Percentiles rank a stretch among this genome's conserved stretches.
phyloP scores from a whole-genome alignment of 2,113 vertebrate species.

The Ploceus nigricollis region DNA sequence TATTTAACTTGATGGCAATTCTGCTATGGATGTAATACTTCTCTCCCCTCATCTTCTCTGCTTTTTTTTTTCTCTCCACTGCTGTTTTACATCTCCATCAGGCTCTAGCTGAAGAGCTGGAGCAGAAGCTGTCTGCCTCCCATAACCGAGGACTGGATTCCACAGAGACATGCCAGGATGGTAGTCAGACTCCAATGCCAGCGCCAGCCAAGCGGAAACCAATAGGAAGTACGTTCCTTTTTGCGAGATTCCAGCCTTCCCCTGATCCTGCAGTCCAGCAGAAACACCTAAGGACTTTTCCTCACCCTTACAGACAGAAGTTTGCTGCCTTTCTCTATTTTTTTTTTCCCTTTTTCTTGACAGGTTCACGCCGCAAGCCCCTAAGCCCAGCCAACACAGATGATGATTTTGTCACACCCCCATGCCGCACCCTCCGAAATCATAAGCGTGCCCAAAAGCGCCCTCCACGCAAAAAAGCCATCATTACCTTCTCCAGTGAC shows the following conservation, averaged over 20 bases:
- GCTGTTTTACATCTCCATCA: slow-evolving; percentile 23
- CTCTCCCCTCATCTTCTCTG: neutral
- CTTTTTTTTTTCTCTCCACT: no score
- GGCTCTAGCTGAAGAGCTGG: slow-evolving; percentile 88
- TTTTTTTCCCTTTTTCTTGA: neutral
- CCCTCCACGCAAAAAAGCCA: slow-evolving; percentile 63
- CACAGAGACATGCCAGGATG: slow-evolving; percentile 57
- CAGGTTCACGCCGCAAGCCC: slow-evolving; percentile 3
- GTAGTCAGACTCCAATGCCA: neutral
- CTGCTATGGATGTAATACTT: neutral
- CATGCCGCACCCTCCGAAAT: neutral
- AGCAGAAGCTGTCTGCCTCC: slow-evolving; percentile 83
- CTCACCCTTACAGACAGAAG: neutral
- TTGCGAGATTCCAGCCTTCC: neutral
- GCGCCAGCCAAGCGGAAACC: slow-evolving; percentile 26
- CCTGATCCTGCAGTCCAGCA: neutral
- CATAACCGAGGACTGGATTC: slow-evolving; percentile 86
- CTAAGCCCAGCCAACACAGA: slow-evolving; percentile 16
- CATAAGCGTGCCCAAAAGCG: neutral
- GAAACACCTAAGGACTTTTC: neutral
- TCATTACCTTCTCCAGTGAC: slow-evolving; percentile 86
- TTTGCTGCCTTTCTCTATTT: neutral
- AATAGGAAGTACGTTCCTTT: slow-evolving; percentile 13
- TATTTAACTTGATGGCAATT: neutral
- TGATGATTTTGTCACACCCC: slow-evolving; percentile 79